Conservation (phyloP, 2,888 invertebrate genomes). For the Cylindroiulus punctatus region DNA sequence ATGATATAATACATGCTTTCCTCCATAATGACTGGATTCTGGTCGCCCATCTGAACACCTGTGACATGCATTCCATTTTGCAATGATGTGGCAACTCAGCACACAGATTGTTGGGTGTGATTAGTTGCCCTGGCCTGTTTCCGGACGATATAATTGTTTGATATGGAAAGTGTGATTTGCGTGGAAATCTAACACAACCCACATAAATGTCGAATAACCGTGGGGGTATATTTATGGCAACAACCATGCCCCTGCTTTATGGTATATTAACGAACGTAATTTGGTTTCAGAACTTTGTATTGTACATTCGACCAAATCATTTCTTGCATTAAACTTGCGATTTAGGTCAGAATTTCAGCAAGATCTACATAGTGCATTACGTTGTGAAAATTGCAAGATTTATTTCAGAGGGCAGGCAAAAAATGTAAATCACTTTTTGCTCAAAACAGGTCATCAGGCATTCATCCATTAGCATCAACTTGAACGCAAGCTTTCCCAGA, state of each 20-base stretch:
- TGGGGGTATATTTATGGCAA: not conserved
- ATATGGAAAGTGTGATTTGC: not conserved
- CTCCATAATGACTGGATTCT: not conserved
- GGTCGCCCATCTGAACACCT: conserved; percentile 4
- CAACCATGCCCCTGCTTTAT: not conserved
- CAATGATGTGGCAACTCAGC: not conserved
- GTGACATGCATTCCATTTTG: not conserved
- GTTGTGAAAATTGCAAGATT: not conserved
- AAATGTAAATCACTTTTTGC: not conserved
- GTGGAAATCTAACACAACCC: not conserved
- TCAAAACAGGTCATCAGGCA: not conserved
- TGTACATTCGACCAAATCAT: not conserved
- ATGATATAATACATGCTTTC: conserved; percentile 3
- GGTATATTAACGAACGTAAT: conserved; percentile 12
- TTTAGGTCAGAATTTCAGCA: not conserved
- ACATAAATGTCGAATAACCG: not conserved
- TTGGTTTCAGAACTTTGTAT: not conserved
- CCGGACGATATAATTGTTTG: not conserved
- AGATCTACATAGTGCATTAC: not conserved
- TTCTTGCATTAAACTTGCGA: not conserved
- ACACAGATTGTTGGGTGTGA: not conserved
- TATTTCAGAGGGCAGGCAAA: not conserved
- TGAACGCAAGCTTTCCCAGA: not conserved
- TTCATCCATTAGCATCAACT: not conserved
- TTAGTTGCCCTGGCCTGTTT: not conserved